Evolutionary conservation across 2,888 invertebrate species (phyloP).

Genomic region (Andrena marginata): DNA sequence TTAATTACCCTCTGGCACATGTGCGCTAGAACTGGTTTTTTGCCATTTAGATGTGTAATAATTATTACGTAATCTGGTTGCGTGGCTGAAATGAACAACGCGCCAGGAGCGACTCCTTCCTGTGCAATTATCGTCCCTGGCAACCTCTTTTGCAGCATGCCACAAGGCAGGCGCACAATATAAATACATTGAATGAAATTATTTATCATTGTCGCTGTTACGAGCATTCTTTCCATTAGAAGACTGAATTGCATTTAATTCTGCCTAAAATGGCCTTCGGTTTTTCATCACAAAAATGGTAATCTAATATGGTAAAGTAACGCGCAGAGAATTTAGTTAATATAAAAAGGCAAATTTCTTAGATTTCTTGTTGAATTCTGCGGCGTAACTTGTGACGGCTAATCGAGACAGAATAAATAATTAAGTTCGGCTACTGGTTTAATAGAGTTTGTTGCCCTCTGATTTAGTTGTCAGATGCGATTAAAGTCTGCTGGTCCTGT

Average conservation of each 20-base stretch:
- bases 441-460: too few species aligned
- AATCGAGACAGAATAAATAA: too few species aligned
- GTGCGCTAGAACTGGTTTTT: not conserved
- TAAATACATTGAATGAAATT: not conserved
- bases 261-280: too few species aligned
- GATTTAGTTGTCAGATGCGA: too few species aligned
- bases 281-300: too few species aligned
- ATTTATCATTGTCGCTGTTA: not conserved
- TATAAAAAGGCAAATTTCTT: too few species aligned
- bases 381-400: too few species aligned
- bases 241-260: not conserved
- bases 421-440: too few species aligned
- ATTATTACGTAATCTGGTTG: conserved; percentile 21
- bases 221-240: not conserved
- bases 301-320: too few species aligned
- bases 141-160: conserved; percentile 11
- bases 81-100: not conserved
- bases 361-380: too few species aligned
- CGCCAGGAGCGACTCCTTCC: not conserved
- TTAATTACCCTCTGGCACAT: conserved; percentile 7
- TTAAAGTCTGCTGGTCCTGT: not conserved
- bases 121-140: conserved; percentile 13
- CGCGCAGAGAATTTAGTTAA: too few species aligned
- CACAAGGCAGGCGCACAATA: not conserved
- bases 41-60: not conserved